A percentile compares a stretch with the other conserved stretches of the same genome.
Evolutionary conservation across 2,888 invertebrate genomes (phyloP).

Genomic region (Lasioglossum zephyrum): DNA sequence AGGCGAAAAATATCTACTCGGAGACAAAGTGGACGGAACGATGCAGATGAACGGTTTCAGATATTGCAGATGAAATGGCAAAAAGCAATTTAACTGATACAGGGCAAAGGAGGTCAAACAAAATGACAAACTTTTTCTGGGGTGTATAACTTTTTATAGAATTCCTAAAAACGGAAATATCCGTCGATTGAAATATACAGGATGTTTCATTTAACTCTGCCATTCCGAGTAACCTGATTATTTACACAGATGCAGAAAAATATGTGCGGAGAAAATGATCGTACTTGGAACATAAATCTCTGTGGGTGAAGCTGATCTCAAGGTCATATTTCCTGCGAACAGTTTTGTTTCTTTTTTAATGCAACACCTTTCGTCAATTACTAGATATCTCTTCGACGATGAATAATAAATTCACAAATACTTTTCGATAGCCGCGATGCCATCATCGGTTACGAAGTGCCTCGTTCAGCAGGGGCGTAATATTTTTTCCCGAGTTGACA

Average conservation of each 20-base stretch:
- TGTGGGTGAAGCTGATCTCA: neutral
- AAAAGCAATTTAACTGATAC: neutral
- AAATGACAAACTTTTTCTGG: neutral
- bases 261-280: too few relatives aligned
- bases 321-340: neutral
- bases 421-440: neutral
- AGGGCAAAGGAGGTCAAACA: neutral
- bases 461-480: neutral
- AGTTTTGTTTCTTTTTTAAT: too few relatives aligned
- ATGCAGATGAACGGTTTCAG: neutral
- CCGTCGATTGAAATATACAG: neutral
- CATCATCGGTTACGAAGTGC: neutral
- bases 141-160: neutral
- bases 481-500: slow-evolving; percentile 7
- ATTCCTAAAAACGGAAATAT: neutral
- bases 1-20: neutral
- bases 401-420: neutral
- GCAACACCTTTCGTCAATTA: neutral
- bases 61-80: neutral
- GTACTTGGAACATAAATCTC: too few relatives aligned
- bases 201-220: neutral
- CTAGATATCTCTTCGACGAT: neutral
- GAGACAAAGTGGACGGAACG: neutral
- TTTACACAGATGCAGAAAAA: too few relatives aligned
- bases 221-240: neutral